phyloP scores from a whole-genome alignment of 2,888 invertebrate genomes.

The Tiliacea aurago region DNA sequence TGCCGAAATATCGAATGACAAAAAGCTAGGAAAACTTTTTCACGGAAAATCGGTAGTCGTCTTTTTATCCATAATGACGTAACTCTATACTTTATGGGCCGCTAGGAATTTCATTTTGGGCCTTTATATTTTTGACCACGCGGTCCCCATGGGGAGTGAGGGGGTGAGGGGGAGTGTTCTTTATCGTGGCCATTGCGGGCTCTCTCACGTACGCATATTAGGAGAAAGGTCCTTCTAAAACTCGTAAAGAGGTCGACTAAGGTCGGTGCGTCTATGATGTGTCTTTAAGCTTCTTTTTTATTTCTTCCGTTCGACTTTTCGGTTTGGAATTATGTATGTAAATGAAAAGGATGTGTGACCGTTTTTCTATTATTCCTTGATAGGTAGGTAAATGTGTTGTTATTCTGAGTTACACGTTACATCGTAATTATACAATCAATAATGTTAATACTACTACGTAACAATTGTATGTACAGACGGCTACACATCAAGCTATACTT shows the following conservation, averaged over 20 bases:
- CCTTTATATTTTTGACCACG: slow-evolving; percentile 87
- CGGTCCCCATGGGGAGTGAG: slow-evolving; percentile 60
- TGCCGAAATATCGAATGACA: slow-evolving; percentile 64
- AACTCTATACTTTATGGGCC: slow-evolving; percentile 87
- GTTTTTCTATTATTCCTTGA: slow-evolving; percentile 34
- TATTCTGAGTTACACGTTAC: neutral
- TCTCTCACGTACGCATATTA: slow-evolving; percentile 85
- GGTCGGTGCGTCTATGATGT: slow-evolving; percentile 75
- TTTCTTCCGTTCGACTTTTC: slow-evolving; percentile 70
- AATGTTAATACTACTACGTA: too few species aligned
- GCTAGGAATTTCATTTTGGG: slow-evolving; percentile 86
- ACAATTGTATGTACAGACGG: too few species aligned
- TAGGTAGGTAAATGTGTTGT: slow-evolving; percentile 10
- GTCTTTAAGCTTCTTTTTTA: slow-evolving; percentile 75
- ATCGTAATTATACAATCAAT: too few species aligned
- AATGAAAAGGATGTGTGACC: slow-evolving; percentile 46
- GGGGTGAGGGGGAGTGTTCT: slow-evolving; percentile 68
- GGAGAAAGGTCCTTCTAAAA: slow-evolving; percentile 80
- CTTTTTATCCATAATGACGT: slow-evolving; percentile 83
- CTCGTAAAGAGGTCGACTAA: slow-evolving; percentile 83
- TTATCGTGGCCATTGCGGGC: slow-evolving; percentile 79
- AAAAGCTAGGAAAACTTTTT: slow-evolving; percentile 56
- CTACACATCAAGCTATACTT: too few species aligned
- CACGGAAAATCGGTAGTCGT: slow-evolving; percentile 67
- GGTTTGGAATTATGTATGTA: slow-evolving; percentile 56